Base-by-base conservation (phyloP, 2,888 invertebrate genomes). In the Coenonympha arcania region DNA sequence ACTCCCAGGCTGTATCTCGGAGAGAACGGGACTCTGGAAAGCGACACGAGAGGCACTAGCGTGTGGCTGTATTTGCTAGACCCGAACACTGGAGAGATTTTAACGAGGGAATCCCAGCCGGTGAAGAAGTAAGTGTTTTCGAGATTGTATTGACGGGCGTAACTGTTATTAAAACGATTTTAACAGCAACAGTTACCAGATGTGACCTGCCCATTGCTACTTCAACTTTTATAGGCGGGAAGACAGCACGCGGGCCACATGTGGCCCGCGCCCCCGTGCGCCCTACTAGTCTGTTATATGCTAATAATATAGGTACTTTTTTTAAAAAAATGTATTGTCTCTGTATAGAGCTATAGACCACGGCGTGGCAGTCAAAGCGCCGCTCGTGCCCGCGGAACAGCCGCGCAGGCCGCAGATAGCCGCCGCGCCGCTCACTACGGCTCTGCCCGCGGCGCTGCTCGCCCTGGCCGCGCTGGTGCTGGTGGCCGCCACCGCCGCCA, bases 391-490 rank as follows among this genome's bases (percentile, higher is more conserved):
- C 0, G 19, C 64, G 0, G 66, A 63, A 34, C 61, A 57, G 0
- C 68, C 79, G 1, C 65, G 73, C 0, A 55, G 61, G 8, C 76
- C 83, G 3, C 73, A 71, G 33, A 31, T 71, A 0, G 79, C 81
- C 1, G 71, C 73, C 1, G 82, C 81, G 3, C 86, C 86, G 28
- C 71, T 85, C 0, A 73, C 79, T 60, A 92, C 92, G 54, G 93
- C 95, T 6, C 93, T 96, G 61, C 96, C 96, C 13, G 95, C 95
- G 59, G 95, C 96, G 0, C 87, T 97, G 20, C 93, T 98, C 56
- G 93, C 95, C 9, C 89, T 98, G 1, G 96, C 95, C 0, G 92
- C 93, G 48, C 90, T 97, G n/a, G 96, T 97, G 53, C 89, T 96
- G 30, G 89, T 97, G 1, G 89, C 96, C 6, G 95, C 95, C 6